Percentiles rank a stretch among this genome's conserved stretches.
These are phyloP conservation scores for Pyrrhia umbra DNA, from an alignment of 2,888 invertebrate genomes.

Conservation along the genomic window DNA sequence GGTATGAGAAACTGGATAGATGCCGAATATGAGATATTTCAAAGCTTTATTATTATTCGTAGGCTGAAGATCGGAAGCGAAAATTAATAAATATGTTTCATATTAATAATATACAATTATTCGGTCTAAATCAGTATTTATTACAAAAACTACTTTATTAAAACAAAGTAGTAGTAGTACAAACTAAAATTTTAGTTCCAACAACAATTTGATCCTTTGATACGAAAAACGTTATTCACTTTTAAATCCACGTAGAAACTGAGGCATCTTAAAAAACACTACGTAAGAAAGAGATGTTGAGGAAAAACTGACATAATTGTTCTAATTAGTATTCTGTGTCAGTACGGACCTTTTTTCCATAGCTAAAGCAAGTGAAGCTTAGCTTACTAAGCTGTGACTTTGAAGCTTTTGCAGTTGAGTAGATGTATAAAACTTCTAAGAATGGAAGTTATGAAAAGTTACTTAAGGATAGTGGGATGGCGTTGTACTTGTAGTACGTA, in stretches of 20 bases:
- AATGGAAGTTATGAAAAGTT: slow-evolving; percentile 37
- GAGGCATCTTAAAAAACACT: background rate
- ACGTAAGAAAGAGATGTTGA: background rate
- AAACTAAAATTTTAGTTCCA: too few species aligned
- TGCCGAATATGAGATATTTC: too few species aligned
- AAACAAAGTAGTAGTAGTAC: too few species aligned
- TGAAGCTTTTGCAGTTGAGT: slow-evolving; percentile 22
- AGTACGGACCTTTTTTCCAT: slow-evolving; percentile 32
- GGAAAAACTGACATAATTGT: slow-evolving; percentile 12
- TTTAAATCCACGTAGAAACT: background rate
- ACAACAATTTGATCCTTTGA: background rate
- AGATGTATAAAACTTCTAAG: slow-evolving; percentile 31
- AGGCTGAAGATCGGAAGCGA: too few species aligned
- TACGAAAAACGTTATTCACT: background rate
- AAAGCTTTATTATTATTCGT: too few species aligned
- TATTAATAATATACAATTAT: too few species aligned
- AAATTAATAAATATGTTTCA: too few species aligned
- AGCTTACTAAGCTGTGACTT: slow-evolving; percentile 43
- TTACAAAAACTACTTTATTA: too few species aligned
- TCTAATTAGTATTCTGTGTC: slow-evolving; percentile 41
- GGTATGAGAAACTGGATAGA: too few species aligned
- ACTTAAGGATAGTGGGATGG: slow-evolving; percentile 7
- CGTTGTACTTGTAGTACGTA: slow-evolving; percentile 3
- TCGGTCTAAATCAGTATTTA: too few species aligned
- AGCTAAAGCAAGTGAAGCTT: slow-evolving; percentile 29